These are phyloP conservation scores for Marmota monax DNA, from an alignment of 2,113 vertebrate species.

Conservation along the genomic window DNA sequence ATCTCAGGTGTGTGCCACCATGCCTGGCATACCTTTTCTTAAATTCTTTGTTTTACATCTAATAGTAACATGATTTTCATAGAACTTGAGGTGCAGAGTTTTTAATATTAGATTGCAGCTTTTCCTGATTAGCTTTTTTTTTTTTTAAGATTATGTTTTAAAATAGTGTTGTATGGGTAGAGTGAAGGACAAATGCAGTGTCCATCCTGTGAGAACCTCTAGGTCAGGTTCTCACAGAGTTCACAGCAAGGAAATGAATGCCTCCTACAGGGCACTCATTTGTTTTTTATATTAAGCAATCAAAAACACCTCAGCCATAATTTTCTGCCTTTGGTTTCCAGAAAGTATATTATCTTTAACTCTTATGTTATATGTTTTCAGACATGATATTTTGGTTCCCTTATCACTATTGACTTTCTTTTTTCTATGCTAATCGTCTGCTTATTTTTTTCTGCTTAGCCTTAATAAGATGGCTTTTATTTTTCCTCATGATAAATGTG, in stretches of 20 bases:
- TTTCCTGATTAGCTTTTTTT: not conserved
- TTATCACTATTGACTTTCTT: not conserved
- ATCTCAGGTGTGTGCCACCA: too few relatives aligned
- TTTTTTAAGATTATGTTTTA: not conserved
- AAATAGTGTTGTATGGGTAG: too few relatives aligned
- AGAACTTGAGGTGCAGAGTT: not conserved
- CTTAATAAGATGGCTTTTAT: not conserved
- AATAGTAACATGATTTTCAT: not conserved
- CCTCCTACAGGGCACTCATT: not conserved
- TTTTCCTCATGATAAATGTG: not conserved
- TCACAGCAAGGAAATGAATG: not conserved
- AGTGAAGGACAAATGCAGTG: not conserved
- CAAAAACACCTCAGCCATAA: not conserved
- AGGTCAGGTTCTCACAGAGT: not conserved
- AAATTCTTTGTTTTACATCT: not conserved
- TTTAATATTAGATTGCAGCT: not conserved
- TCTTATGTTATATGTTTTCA: not conserved
- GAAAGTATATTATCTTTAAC: too few relatives aligned
- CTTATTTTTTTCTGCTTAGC: not conserved
- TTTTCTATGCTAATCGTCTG: not conserved
- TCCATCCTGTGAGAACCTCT: not conserved
- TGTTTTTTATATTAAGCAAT: not conserved
- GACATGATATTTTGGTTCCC: not conserved
- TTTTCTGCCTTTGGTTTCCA: not conserved
- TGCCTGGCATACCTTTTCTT: not conserved